phyloP scores from a whole-genome alignment of 2,888 invertebrate species.

The Neocrepidodera transversa region DNA sequence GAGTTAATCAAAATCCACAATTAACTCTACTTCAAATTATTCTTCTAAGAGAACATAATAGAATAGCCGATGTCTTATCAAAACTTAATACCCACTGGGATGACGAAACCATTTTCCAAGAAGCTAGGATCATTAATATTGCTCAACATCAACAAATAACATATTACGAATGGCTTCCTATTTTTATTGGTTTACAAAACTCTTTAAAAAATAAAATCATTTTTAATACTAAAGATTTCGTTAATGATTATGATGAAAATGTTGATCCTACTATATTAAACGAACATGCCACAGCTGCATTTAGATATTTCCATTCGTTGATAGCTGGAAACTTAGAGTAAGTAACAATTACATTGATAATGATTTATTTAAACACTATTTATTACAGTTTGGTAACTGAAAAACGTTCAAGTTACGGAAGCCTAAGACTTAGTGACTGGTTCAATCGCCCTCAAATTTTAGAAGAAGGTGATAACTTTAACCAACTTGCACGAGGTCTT shows the following conservation, averaged over 20 bases:
- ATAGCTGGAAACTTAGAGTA: constrained; percentile 75
- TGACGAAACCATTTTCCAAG: constrained; percentile 77
- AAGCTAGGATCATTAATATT: constrained; percentile 72
- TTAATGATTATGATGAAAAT: constrained; percentile 72
- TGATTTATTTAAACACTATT: neutral
- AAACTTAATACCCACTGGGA: constrained; percentile 77
- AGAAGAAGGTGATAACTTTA: constrained; percentile 71
- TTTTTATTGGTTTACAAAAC: constrained; percentile 72
- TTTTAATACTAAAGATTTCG: constrained; percentile 66
- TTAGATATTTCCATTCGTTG: constrained; percentile 76
- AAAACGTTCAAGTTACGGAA: constrained; percentile 63
- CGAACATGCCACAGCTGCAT: constrained; percentile 76
- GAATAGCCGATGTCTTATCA: constrained; percentile 68
- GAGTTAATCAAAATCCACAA: constrained; percentile 77
- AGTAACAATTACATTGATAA: constrained; percentile 49
- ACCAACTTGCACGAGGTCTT: constrained; percentile 77
- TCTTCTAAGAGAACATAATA: constrained; percentile 76
- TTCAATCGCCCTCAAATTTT: constrained; percentile 72
- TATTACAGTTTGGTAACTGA: constrained; percentile 66
- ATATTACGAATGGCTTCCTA: constrained; percentile 80
- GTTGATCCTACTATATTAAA: constrained; percentile 72
- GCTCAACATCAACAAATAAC: constrained; percentile 77
- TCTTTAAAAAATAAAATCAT: constrained; percentile 69
- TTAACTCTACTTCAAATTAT: constrained; percentile 73
- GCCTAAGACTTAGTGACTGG: constrained; percentile 75